Evolutionary conservation across 2,113 vertebrate genomes (phyloP), one percentile per base, ranked within the genome.

Genomic region (Trogon surrucura): DNA sequence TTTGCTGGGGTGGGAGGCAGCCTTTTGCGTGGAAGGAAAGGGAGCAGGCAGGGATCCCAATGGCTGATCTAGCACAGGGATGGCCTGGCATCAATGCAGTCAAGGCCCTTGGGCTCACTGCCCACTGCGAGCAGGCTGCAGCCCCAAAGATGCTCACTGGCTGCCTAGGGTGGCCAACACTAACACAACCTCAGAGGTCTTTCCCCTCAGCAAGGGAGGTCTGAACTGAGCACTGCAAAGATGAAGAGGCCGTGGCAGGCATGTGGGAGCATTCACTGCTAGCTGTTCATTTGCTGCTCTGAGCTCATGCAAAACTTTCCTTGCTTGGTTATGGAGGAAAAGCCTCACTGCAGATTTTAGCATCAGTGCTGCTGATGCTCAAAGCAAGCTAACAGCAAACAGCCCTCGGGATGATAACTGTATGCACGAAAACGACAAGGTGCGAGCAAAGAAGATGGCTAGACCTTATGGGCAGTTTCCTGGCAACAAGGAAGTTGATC

Each of bases 361-460:
- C 4, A 4, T n/a, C 70, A 21, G 21, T 34, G 20, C 22, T 81
- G 17, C 50, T 1, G 2, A 30, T 45, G 25, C 25, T 61, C 13
- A 70, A 56, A 93, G 50, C 60, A 81, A 75, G 36, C 50, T 64
- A 34, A 21, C 36, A 51, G 61, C 41, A 73, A 70, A 41, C 41
- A 90, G 36, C 19, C 21, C 20, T 54, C 38, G 41, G 30, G 64
- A 38, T 47, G 36, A 53, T 61, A 15, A 50, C 45, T 61, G 21
- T 71, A 62, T 47, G 36, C 47, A 47, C 0, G 0, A 67, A 74
- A 64, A 60, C 0, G 1, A 70, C 20, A 41, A 32, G 54, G 21
- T 65, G 30, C 21, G 70, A 69, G 71, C 36, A 77, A 74, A 69
- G 57, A 53, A 67, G 81, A 82, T 20, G 34, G 27, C 32, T 27